These are phyloP conservation scores for Diachrysia chrysitis DNA, from an alignment of 2,888 invertebrate species.

Conservation along the genomic window DNA sequence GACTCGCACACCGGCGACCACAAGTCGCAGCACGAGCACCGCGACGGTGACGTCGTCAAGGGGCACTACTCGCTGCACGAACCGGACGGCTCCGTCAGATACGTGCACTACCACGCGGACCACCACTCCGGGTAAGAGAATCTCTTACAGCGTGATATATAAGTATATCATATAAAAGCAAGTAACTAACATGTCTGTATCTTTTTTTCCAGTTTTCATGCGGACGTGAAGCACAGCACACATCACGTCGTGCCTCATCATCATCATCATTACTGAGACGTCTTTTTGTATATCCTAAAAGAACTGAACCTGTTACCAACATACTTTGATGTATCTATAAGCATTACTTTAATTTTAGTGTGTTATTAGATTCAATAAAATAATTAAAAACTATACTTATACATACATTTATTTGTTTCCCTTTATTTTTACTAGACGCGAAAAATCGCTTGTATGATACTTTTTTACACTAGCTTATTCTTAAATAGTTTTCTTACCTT, in stretches of 20 bases:
- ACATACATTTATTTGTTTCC: neutral
- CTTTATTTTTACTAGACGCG: neutral
- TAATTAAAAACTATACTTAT: neutral
- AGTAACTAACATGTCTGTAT: neutral
- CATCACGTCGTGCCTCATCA: conserved; percentile 64
- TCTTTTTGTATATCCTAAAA: neutral
- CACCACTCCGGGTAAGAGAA: neutral
- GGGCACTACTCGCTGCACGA: conserved; percentile 76
- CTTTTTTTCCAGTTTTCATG: conserved; percentile 66
- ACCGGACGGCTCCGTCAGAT: conserved; percentile 84
- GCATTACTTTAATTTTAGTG: neutral
- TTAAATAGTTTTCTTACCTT: too few species aligned
- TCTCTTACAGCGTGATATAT: neutral
- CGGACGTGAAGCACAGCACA: conserved; percentile 64
- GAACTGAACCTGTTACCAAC: neutral
- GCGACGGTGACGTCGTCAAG: conserved; percentile 82
- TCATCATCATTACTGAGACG: conserved; percentile 45
- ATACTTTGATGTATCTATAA: conserved; percentile 2
- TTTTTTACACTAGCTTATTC: too few species aligned
- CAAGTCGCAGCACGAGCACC: conserved; percentile 82
- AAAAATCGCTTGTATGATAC: too few species aligned
- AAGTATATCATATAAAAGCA: neutral
- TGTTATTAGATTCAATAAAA: conserved; percentile 3
- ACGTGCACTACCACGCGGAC: conserved; percentile 85
- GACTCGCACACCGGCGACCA: conserved; percentile 88